phyloP scores from a whole-genome alignment of 2,113 vertebrate genomes.

The Antigone vipio region DNA sequence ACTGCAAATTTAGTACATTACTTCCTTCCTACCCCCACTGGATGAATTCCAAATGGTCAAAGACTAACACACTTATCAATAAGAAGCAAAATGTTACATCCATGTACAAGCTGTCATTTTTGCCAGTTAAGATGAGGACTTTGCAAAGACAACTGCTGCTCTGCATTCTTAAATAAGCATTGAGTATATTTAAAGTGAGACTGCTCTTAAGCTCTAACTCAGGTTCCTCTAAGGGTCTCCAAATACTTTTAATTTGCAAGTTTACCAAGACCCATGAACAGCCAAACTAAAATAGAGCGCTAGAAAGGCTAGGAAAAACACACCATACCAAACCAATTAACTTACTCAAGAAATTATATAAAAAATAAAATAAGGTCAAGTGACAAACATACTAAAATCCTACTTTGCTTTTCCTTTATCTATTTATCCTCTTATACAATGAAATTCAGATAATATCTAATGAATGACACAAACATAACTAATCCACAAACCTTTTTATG shows the following conservation, averaged over 20 bases:
- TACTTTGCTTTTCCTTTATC: not conserved
- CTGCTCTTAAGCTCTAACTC: not conserved
- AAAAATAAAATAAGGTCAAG: not conserved
- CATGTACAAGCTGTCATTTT: not conserved
- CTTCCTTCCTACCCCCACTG: not conserved
- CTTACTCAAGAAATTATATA: not conserved
- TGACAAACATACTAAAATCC: not conserved
- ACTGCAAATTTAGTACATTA: not conserved
- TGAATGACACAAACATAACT: not conserved
- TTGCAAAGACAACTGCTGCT: not conserved
- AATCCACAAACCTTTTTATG: slow-evolving; percentile 85
- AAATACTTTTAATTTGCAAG: not conserved
- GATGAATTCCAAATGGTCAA: not conserved
- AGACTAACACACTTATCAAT: not conserved
- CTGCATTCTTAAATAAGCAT: not conserved
- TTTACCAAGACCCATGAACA: not conserved
- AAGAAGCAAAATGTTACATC: not conserved
- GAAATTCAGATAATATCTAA: not conserved
- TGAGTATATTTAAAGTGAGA: not conserved
- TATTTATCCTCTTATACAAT: not conserved
- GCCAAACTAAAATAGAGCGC: not conserved
- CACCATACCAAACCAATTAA: not conserved
- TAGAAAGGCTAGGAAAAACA: not conserved
- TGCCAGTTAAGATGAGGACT: not conserved
- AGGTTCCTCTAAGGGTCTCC: not conserved